Evolutionary conservation across 1,140 invertebrate species (phyloP), one percentile per base, ranked within the genome.

Genomic region (Phymastichus coffea): DNA sequence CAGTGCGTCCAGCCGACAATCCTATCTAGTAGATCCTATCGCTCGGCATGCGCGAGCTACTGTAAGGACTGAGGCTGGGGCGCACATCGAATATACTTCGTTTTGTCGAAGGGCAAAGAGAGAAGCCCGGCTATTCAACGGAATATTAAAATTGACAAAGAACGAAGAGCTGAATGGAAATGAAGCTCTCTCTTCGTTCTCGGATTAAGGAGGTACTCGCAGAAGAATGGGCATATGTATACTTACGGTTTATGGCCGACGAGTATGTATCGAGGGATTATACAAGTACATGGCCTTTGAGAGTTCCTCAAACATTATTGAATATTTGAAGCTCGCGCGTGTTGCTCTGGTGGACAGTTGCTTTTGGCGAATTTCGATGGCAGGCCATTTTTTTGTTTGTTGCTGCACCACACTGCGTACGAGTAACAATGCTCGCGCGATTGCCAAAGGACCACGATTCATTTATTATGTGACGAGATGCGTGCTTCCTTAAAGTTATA

Each of bases 21-120:
- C 44, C 17, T 57, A 57, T 57, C 54, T 43, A n/a, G n/a, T 26
- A 56, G 56, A 62, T 59, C 44, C 22, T 55, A 59, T 62, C 57
- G n/a, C 46, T 17, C 14, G 54, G 9, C n/a, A 17, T 22, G 14
- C 17, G 9, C 8, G 15, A 14, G 15, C 14, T 46, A 25, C 8
- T 46, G 20, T 47, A 19, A 20, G 35, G 17, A 35, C 22, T 44
- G 15, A 15, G 26, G n/a, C 17, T 49, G 26, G 30, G 28, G 9
- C 26, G 17, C n/a, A n/a, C n/a, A n/a, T n/a, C n/a, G n/a, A n/a
- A n/a, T n/a, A 15, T 17, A 47, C 53, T 55, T 55, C 53, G 41
- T 55, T 47, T 54, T 37, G 23, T 46, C n/a, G 26, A 55, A 25
- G 17, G 12, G 25, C 44, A 9, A 23, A 23, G 14, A 26, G 2